Conservation (phyloP, 2,113 vertebrate genomes). For the Podocnemis expansa region DNA sequence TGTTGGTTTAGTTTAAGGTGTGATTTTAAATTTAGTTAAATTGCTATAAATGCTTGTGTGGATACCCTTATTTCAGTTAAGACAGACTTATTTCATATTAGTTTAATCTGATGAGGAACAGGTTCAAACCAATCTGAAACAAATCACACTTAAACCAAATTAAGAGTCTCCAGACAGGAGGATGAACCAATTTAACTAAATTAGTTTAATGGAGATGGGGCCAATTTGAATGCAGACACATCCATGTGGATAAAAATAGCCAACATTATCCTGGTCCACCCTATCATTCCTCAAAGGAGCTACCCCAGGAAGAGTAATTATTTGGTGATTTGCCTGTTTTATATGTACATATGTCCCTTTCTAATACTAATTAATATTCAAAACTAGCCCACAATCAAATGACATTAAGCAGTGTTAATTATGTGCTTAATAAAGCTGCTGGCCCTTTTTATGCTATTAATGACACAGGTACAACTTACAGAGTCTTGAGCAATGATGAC, state of each 20-base stretch:
- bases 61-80: not conserved
- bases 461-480: not conserved
- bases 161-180: not conserved
- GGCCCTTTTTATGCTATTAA: not conserved
- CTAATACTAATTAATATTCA: not conserved
- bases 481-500: not conserved
- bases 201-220: not conserved
- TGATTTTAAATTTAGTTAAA: not conserved
- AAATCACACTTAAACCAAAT: not conserved
- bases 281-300: not conserved
- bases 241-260: not conserved
- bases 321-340: not conserved
- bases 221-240: not conserved
- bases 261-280: not conserved
- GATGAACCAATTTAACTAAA: not conserved
- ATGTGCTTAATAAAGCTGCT: not conserved
- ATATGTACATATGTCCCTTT: not conserved
- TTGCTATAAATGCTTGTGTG: not conserved
- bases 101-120: not conserved
- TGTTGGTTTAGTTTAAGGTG: not conserved
- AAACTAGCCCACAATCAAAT: not conserved
- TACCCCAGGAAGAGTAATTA: not conserved
- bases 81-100: not conserved
- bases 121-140: not conserved
- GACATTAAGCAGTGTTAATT: not conserved